Percentiles rank a stretch among this genome's conserved stretches.
Evolutionary conservation across 2,113 vertebrate species (phyloP).

Genomic region (Puntigrus tetrazona): DNA sequence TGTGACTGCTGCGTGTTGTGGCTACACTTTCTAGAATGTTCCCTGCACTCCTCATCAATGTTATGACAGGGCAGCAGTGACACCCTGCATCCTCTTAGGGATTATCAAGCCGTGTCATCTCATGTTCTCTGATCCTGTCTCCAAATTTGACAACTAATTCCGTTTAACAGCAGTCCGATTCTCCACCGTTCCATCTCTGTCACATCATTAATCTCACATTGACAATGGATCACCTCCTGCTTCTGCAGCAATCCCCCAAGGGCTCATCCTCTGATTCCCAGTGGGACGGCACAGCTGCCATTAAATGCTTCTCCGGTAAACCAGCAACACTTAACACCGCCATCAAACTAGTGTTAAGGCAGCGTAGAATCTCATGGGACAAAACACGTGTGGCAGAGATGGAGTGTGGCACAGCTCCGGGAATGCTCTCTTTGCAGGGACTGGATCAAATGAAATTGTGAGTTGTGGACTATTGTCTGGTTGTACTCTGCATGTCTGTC

Average conservation of each 20-base stretch:
- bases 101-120: slow-evolving; percentile 56
- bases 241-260: slow-evolving; percentile 62
- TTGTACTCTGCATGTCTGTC: neutral
- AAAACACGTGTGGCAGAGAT: slow-evolving; percentile 25
- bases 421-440: neutral
- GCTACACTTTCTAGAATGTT: slow-evolving; percentile 46
- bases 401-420: slow-evolving; percentile 5
- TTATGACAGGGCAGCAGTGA: slow-evolving; percentile 47
- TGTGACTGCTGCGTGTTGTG: too few species aligned
- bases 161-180: slow-evolving; percentile 67
- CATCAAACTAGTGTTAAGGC: slow-evolving; percentile 61
- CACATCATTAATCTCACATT: slow-evolving; percentile 80
- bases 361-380: slow-evolving; percentile 38
- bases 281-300: slow-evolving; percentile 59
- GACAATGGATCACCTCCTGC: slow-evolving; percentile 65
- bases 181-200: slow-evolving; percentile 68
- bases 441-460: neutral
- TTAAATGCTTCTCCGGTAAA: slow-evolving; percentile 61
- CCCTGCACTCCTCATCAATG: slow-evolving; percentile 47
- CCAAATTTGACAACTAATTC: slow-evolving; percentile 71
- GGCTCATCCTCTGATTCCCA: slow-evolving; percentile 73
- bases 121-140: slow-evolving; percentile 56
- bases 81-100: slow-evolving; percentile 37
- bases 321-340: slow-evolving; percentile 61
- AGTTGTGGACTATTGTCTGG: slow-evolving; percentile 8